phyloP scores from a whole-genome alignment of 2,888 invertebrate genomes.

The Pseudolycoriella hygida region DNA sequence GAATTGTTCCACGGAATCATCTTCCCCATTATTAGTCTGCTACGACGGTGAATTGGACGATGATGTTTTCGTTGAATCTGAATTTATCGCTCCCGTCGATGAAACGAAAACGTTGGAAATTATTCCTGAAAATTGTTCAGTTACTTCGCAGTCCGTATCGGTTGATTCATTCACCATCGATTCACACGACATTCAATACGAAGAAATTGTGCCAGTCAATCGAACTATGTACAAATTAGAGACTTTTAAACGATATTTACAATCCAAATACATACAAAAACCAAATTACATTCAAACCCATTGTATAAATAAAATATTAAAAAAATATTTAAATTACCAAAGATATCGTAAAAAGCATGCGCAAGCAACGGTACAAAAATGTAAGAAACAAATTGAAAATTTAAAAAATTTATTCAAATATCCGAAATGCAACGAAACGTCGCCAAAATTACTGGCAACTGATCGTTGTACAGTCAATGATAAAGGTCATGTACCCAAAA shows the following conservation, averaged over 20 bases:
- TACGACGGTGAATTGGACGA: too few species aligned
- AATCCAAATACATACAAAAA: conserved; percentile 24
- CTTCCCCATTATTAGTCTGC: too few species aligned
- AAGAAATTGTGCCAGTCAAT: conserved; percentile 1
- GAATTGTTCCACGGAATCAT: too few species aligned
- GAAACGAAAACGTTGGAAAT: too few species aligned
- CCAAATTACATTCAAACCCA: conserved; percentile 20
- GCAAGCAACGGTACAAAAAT: not conserved
- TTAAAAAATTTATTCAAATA: not conserved
- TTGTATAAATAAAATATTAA: conserved; percentile 23
- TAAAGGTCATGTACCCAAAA: not conserved
- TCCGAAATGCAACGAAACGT: not conserved
- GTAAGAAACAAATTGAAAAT: not conserved
- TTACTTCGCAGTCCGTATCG: too few species aligned
- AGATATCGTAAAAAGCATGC: conserved; percentile 13
- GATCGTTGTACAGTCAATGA: not conserved
- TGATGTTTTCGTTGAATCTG: too few species aligned
- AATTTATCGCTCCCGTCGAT: too few species aligned
- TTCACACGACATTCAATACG: conserved; percentile 3
- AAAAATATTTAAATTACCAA: conserved; percentile 18
- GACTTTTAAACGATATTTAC: conserved; percentile 19
- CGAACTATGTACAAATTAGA: not conserved
- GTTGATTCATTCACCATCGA: not conserved
- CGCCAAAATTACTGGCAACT: not conserved
- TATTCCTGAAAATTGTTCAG: too few species aligned